Conservation (phyloP, 64 coral and sea anemone species). For the Stichodactyla mertensii region DNA sequence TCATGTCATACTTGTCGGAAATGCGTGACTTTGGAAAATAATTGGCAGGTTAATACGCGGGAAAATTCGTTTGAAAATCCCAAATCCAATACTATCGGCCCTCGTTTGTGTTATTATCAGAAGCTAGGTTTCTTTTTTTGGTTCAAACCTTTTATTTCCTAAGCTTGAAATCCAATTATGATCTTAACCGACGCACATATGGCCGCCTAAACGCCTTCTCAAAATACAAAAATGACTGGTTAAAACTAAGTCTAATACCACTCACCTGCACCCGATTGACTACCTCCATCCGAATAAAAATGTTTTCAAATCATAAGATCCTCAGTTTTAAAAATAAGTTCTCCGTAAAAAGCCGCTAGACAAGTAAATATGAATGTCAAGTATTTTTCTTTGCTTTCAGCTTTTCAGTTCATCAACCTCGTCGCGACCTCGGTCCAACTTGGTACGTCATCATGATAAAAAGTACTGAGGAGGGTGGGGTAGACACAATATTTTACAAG, state of each 20-base stretch:
- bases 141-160: not conserved
- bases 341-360: not conserved
- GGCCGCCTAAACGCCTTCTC: not conserved
- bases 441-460: not conserved
- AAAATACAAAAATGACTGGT: not conserved
- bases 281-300: not conserved
- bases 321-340: not conserved
- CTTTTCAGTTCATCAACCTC: not conserved
- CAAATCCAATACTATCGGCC: not conserved
- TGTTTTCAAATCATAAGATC: not conserved
- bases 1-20: constrained; percentile 9
- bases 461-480: not conserved
- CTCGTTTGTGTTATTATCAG: not conserved
- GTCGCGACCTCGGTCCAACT: not conserved
- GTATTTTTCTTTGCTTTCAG: not conserved
- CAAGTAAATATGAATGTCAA: not conserved
- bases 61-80: constrained; percentile 4
- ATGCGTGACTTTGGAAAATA: constrained; percentile 1
- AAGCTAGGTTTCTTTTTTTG: not conserved
- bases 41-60: constrained; percentile 16
- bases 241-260: not conserved
- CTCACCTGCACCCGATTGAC: not conserved
- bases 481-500: not conserved
- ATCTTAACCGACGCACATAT: not conserved
- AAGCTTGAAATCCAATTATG: not conserved